These are phyloP conservation scores for Sthenelais limicola DNA, from an alignment of 2,888 invertebrate species.

Conservation along the genomic window DNA sequence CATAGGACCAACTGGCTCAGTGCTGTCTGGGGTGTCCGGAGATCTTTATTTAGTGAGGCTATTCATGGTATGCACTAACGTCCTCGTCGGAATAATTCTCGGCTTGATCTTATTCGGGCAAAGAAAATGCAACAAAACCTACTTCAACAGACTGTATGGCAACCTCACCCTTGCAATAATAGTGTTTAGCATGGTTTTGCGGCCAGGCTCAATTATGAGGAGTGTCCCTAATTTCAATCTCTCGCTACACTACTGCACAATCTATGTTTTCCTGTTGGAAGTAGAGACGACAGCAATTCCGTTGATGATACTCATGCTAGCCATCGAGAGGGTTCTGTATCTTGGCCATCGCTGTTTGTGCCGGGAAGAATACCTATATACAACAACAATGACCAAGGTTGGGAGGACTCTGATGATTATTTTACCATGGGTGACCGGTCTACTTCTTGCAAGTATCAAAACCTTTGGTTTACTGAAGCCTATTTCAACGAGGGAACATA, in stretches of 20 bases:
- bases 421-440: background rate
- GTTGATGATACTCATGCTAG: background rate
- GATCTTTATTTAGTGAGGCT: too few relatives aligned
- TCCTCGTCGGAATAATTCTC: too few relatives aligned
- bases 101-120: background rate
- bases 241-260: background rate
- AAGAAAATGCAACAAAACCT: background rate
- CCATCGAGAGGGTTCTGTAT: background rate
- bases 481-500: background rate
- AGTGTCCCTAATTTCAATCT: background rate
- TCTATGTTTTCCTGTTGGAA: background rate
- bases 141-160: background rate
- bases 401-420: background rate
- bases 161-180: background rate
- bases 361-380: background rate
- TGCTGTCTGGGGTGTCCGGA: too few relatives aligned
- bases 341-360: background rate
- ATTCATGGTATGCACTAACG: too few relatives aligned
- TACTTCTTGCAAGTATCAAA: background rate
- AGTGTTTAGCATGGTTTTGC: background rate
- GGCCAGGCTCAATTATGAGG: background rate
- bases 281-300: background rate
- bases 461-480: background rate
- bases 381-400: background rate
- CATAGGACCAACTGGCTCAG: too few relatives aligned